These are phyloP conservation scores for Andrena minutula DNA, from an alignment of 2,888 invertebrate genomes.

Conservation along the genomic window DNA sequence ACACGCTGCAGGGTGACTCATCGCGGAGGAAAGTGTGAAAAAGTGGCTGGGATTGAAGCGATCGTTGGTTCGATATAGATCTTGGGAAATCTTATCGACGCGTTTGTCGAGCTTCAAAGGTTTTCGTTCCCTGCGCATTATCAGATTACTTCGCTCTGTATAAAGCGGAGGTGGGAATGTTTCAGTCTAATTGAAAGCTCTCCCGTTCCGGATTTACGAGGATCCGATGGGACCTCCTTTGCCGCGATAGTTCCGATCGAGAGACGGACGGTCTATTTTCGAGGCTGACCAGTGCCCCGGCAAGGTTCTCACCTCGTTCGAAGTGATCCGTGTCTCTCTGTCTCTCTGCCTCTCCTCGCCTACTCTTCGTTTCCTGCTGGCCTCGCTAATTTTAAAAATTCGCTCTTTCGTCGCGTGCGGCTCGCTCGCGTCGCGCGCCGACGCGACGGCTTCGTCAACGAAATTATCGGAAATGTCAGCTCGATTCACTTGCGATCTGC, in stretches of 20 bases:
- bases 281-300: conserved; percentile 55
- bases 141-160: no score
- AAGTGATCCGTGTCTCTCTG: neutral
- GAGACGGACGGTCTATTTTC: conserved; percentile 60
- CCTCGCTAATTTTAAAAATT: conserved; percentile 31
- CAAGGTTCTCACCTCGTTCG: conserved; percentile 38
- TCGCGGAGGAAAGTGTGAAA: conserved; percentile 22
- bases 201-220: conserved; percentile 9
- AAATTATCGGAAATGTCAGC: neutral
- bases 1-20: conserved; percentile 44
- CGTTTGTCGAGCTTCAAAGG: neutral
- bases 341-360: neutral
- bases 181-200: neutral
- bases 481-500: neutral
- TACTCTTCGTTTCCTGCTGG: neutral
- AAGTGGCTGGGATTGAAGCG: conserved; percentile 37
- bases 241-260: conserved; percentile 49
- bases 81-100: neutral
- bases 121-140: neutral
- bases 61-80: neutral
- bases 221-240: neutral
- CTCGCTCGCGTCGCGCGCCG: neutral
- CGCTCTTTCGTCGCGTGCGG: conserved; percentile 2
- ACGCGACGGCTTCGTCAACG: neutral
- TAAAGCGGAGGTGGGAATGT: neutral